Evolutionary conservation across 2,113 vertebrate genomes (phyloP).

Genomic region (Micromys minutus): DNA sequence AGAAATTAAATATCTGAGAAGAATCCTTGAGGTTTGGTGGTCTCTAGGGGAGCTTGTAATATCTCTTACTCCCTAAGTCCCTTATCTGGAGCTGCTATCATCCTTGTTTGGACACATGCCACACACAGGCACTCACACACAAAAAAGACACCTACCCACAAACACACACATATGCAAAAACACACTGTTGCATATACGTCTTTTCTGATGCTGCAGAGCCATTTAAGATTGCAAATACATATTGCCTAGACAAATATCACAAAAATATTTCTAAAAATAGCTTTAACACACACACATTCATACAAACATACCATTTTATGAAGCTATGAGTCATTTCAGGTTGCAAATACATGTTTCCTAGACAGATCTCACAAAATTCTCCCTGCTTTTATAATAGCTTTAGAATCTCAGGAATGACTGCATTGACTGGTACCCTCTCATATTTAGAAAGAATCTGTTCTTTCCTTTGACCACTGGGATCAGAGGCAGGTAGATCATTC

Average conservation of each 20-base stretch:
- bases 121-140: not conserved
- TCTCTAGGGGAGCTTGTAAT: not conserved
- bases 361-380: no score
- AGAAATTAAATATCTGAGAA: conserved; percentile 26
- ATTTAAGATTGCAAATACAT: not conserved
- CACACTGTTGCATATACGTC: not conserved
- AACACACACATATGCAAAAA: accelerated
- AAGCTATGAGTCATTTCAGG: no score
- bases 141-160: not conserved
- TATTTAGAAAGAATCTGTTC: conserved; percentile 1
- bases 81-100: accelerated
- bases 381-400: not conserved
- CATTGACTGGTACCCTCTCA: not conserved
- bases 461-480: conserved; percentile 33
- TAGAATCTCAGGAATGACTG: not conserved
- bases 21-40: not conserved
- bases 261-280: not conserved
- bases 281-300: no score
- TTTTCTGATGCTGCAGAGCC: not conserved
- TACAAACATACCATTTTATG: no score
- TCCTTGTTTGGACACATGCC: not conserved
- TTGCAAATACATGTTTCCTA: no score
- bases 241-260: not conserved
- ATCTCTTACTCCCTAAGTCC: not conserved
- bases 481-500: conserved; percentile 9